These are phyloP conservation scores for Threskiornis aethiopicus DNA, from an alignment of 2,797 vertebrate species.

Conservation along the genomic window DNA sequence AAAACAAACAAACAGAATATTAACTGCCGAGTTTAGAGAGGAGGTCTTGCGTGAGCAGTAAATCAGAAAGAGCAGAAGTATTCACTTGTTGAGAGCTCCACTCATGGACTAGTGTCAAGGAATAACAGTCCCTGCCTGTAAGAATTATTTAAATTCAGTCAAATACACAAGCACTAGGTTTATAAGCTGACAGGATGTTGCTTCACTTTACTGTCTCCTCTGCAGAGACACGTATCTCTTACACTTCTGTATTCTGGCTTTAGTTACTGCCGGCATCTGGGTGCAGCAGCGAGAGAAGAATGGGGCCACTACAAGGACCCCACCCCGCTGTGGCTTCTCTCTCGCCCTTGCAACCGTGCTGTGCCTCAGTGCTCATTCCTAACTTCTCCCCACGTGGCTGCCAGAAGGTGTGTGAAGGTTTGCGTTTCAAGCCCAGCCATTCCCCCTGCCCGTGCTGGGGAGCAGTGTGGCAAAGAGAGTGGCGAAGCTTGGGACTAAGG, in stretches of 20 bases:
- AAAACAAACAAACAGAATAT: not conserved
- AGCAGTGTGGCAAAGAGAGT: not conserved
- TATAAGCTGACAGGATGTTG: not conserved
- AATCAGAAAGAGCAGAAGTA: not conserved
- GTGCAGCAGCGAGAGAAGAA: not conserved
- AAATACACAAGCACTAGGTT: not conserved
- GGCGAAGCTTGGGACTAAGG: not conserved
- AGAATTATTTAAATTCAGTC: not conserved
- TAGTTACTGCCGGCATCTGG: not conserved
- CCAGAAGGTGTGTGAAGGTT: not conserved
- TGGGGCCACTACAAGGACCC: not conserved
- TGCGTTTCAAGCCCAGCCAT: not conserved
- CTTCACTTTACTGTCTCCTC: not conserved
- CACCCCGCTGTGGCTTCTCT: not conserved
- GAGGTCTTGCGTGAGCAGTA: not conserved
- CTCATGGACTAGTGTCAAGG: not conserved
- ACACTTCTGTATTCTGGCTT: not conserved
- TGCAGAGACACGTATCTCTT: not conserved
- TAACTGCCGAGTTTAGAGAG: not conserved
- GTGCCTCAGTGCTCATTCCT: not conserved
- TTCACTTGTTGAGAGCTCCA: not conserved
- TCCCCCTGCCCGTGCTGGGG: fast-evolving
- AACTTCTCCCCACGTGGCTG: not conserved
- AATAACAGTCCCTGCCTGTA: not conserved
- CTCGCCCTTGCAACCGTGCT: fast-evolving